Evolutionary conservation across 2,113 vertebrate species (phyloP).

Genomic region (Pelvicachromis taeniatus): DNA sequence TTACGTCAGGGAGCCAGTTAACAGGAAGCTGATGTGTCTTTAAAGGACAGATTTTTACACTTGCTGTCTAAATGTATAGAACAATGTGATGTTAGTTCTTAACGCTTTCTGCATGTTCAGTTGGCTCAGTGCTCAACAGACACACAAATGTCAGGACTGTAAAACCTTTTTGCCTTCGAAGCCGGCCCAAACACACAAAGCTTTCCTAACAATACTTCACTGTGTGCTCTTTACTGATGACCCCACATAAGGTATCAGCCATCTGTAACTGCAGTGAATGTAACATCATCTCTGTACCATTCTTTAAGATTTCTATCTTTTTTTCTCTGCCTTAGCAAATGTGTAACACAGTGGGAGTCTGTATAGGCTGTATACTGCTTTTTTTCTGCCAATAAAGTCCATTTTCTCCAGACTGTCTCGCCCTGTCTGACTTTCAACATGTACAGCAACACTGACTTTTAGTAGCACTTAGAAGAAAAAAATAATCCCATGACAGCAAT

Average conservation of each 20-base stretch:
- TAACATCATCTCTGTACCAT: neutral
- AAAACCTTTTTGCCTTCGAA: neutral
- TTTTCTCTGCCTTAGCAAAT: neutral
- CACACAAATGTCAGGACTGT: neutral
- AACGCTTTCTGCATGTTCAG: conserved; percentile 9
- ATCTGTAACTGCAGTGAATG: neutral
- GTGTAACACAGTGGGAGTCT: neutral
- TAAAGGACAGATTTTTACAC: neutral
- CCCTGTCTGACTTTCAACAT: neutral
- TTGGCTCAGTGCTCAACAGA: neutral
- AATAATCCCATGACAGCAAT: neutral
- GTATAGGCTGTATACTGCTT: neutral
- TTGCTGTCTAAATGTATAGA: neutral
- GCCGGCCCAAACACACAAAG: neutral
- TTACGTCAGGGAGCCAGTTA: neutral
- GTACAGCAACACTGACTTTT: neutral
- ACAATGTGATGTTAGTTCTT: neutral
- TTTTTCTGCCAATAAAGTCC: neutral
- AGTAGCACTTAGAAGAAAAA: neutral
- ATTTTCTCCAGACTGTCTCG: neutral
- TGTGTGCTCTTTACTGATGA: neutral
- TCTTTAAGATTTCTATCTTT: neutral
- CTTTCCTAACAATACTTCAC: neutral
- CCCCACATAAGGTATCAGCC: neutral
- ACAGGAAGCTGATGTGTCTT: neutral